Evolutionary conservation across 2,888 invertebrate genomes (phyloP), one percentile per base, ranked within the genome.

Genomic region (Aquatica leii): DNA sequence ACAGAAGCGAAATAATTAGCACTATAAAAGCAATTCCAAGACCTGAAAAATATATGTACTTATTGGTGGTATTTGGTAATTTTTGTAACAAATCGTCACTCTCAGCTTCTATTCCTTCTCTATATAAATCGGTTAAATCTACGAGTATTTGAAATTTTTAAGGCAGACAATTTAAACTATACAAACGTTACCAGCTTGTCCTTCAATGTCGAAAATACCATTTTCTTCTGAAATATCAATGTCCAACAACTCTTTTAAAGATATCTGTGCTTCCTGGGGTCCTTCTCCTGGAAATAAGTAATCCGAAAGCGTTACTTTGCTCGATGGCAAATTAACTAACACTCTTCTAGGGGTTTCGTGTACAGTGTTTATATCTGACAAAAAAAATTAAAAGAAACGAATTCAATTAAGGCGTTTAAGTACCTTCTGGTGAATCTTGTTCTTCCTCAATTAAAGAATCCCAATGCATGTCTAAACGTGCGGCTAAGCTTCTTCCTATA

Each of bases 201-300:
- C 87, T 81, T 95, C 95, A 20, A 91, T 83, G 71, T 92, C 90
- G 67, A 89, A 86, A 49, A 91, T 85, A 9, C 92, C 88, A 71
- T 89, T 86, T 5, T 86, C 86, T 72, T 90, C 90, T 11, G 87
- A 85, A 54, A 94, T 86, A 70, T 89, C 85, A 46, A 95, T 81
- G 78, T 93, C 94, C 11, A 96, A 83, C 56, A 96, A 84, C 78
- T 96, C 95, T 72, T 91, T 86, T 4, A 94, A 88, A 1, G 95
- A 91, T 37, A 90, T 86, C 41, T 92, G 84, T 0, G 92, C 93
- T 74, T 96, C 95, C 8, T 90, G 88, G 0, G 91, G 87, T 0
- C 92, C 91, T 82, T 97, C 96, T 0, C 95, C 96, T 18, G 95
- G 94, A 78, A 96, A 97, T 56, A 96, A 82, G 79, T 97, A 97